phyloP scores from a whole-genome alignment of 2,113 vertebrate genomes.

The Campylorhamphus procurvoides region DNA sequence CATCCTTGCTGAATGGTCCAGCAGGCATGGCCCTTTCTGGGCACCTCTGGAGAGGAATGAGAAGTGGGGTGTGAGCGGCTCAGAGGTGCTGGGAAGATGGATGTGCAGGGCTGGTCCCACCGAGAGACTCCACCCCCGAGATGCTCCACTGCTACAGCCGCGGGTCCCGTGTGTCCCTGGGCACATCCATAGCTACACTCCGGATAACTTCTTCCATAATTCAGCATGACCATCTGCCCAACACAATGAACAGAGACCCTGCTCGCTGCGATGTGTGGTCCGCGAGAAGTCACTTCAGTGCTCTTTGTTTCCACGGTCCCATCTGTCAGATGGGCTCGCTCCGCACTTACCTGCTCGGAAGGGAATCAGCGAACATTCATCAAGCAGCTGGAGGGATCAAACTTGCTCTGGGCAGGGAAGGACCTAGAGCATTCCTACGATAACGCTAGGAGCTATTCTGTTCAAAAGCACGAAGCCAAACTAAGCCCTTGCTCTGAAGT shows the following conservation, averaged over 20 bases:
- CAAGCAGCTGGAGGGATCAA: not conserved
- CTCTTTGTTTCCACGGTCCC: not conserved
- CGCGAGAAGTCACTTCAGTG: not conserved
- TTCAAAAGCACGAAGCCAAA: no score
- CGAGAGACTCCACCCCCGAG: not conserved
- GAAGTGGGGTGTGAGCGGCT: not conserved
- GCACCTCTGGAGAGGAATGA: not conserved
- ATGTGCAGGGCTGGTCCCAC: not conserved
- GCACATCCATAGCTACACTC: not conserved
- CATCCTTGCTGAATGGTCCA: not conserved
- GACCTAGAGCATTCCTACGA: not conserved
- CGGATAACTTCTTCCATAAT: not conserved
- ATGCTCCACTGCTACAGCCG: not conserved
- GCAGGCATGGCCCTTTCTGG: not conserved
- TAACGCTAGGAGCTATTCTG: no score
- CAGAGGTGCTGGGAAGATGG: not conserved
- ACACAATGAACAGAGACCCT: not conserved
- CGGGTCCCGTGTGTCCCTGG: not conserved
- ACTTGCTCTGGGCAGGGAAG: not conserved
- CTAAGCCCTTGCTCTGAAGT: no score
- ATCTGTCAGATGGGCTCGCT: not conserved
- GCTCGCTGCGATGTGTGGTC: not conserved
- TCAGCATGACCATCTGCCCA: not conserved
- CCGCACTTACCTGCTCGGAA: not conserved
- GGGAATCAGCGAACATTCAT: not conserved